Percentiles rank a stretch among this genome's conserved stretches.
Conservation (phyloP, 2,888 invertebrate species). For the Stramonita haemastoma region DNA sequence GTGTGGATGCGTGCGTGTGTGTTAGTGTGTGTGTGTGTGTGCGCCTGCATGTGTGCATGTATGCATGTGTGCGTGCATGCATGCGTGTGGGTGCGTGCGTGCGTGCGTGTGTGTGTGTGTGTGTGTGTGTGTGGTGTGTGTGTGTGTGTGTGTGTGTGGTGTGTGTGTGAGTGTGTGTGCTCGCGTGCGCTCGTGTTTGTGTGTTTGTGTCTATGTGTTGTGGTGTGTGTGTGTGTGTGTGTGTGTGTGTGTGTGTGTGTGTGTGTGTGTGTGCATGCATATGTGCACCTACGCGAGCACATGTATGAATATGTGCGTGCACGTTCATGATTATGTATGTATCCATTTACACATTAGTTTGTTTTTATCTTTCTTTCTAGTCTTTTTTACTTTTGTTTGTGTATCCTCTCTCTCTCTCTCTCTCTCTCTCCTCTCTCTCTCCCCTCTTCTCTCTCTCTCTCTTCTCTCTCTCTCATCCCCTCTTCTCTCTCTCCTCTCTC, state of each 20-base stretch:
- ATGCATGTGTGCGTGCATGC: neutral
- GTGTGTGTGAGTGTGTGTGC: neutral
- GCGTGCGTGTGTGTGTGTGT: too few relatives aligned
- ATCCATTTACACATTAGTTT: neutral
- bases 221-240: conserved; percentile 18
- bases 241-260: conserved; percentile 5
- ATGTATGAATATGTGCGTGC: neutral
- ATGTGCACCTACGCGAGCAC: neutral
- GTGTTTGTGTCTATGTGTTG: neutral
- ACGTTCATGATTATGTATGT: neutral
- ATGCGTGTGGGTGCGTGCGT: neutral
- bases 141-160: too few relatives aligned
- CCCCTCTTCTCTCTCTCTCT: neutral
- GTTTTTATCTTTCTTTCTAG: too few relatives aligned
- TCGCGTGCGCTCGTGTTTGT: neutral
- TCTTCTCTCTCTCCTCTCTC: neutral
- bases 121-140: too few relatives aligned
- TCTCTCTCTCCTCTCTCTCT: neutral
- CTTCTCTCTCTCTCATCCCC: neutral
- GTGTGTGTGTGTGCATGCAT: neutral
- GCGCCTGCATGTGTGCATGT: neutral
- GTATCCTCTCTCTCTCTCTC: neutral
- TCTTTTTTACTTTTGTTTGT: neutral
- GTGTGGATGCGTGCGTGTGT: too few relatives aligned
- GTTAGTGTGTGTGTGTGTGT: too few relatives aligned